A percentile compares a stretch with the other conserved stretches of the same genome.
Evolutionary conservation across 2,888 invertebrate species (phyloP).

Genomic region (Meteorus colon): DNA sequence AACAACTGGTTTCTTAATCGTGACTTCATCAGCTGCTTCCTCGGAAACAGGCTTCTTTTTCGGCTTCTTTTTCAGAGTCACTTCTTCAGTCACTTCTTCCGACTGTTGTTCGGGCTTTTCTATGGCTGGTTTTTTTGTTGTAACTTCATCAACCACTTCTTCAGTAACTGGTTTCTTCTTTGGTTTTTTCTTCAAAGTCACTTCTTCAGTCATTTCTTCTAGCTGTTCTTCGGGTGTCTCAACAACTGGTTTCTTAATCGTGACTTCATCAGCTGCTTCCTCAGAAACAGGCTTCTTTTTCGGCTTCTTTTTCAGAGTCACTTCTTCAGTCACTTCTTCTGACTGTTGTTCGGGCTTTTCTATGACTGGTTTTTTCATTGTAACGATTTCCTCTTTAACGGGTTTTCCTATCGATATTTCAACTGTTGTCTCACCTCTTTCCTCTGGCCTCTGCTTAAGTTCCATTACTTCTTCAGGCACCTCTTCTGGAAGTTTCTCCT

Average conservation of each 20-base stretch:
- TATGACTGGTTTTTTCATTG: conserved; percentile 52
- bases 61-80: conserved; percentile 64
- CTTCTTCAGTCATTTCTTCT: conserved; percentile 53
- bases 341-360: conserved; percentile 57
- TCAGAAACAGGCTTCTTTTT: conserved; percentile 49
- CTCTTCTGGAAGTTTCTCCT: conserved; percentile 55
- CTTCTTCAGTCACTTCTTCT: conserved; percentile 63
- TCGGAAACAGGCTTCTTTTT: conserved; percentile 64
- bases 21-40: conserved; percentile 59
- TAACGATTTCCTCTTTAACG: conserved; percentile 58
- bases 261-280: conserved; percentile 50
- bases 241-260: conserved; percentile 58
- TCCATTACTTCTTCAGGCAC: conserved; percentile 66
- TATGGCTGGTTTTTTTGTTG: conserved; percentile 62
- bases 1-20: conserved; percentile 62
- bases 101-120: conserved; percentile 50
- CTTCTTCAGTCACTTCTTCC: conserved; percentile 62
- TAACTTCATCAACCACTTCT: conserved; percentile 59
- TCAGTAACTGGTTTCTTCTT: conserved; percentile 64
- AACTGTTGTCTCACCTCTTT: conserved; percentile 56
- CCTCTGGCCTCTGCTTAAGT: conserved; percentile 59
- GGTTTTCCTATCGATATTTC: conserved; percentile 60
- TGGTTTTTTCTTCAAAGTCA: conserved; percentile 67
- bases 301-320: conserved; percentile 60
- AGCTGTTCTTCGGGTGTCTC: conserved; percentile 63